phyloP scores from a whole-genome alignment of 2,888 invertebrate species.

The Pandemis heparana region DNA sequence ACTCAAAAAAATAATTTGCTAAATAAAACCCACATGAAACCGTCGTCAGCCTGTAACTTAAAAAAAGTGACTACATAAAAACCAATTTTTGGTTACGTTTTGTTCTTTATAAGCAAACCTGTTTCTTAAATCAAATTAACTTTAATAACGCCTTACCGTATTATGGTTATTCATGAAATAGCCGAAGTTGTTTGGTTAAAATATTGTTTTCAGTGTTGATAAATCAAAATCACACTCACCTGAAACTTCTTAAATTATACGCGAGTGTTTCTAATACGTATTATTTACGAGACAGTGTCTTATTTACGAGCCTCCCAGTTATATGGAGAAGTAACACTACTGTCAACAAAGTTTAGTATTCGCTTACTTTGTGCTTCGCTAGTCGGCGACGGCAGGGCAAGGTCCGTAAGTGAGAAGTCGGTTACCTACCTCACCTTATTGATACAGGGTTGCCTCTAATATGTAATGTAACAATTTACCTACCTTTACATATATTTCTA shows the following conservation, averaged over 20 bases:
- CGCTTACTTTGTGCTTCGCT: conserved; percentile 51
- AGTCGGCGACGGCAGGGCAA: conserved; percentile 47
- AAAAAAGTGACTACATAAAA: too few relatives aligned
- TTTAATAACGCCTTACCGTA: too few relatives aligned
- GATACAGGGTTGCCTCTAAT: conserved; percentile 47
- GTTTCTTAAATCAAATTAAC: too few relatives aligned
- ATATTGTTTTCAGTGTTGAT: too few relatives aligned
- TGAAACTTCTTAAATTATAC: conserved; percentile 9
- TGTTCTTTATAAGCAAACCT: too few relatives aligned
- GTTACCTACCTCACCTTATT: conserved; percentile 38
- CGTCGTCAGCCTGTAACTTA: too few relatives aligned
- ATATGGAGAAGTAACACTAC: conserved; percentile 38
- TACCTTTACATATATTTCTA: too few relatives aligned
- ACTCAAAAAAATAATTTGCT: too few relatives aligned
- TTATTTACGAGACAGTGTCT: conserved; percentile 47
- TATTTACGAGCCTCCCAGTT: conserved; percentile 47
- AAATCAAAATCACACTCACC: conserved; percentile 18
- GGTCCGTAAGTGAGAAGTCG: conserved; percentile 49
- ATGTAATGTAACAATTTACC: background rate
- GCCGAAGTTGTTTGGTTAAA: too few relatives aligned
- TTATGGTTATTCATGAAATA: too few relatives aligned
- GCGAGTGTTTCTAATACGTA: conserved; percentile 42
- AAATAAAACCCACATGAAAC: too few relatives aligned
- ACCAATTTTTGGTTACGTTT: too few relatives aligned
- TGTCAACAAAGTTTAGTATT: conserved; percentile 44